Evolutionary conservation across 1,140 invertebrate genomes (phyloP), one percentile per base, ranked within the genome.

Genomic region (Eciton burchellii): DNA sequence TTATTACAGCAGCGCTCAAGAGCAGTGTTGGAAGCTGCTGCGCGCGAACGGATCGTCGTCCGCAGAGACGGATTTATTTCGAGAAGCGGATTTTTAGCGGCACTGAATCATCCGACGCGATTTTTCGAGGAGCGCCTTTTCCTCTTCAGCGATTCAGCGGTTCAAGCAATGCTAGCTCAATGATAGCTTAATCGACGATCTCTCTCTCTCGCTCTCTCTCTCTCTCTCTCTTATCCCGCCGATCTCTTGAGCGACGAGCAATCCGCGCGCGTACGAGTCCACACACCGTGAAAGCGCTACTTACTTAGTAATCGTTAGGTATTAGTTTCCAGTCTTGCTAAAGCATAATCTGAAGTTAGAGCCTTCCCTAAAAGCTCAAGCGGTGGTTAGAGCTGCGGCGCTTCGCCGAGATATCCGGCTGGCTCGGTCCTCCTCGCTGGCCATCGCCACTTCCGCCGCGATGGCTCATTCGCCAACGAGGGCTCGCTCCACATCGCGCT

Each of bases 241-340:
- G 29, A 56, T 24, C 14, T 83, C 41, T n/a, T n/a, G n/a, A n/a
- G 62, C 26, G 21, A 11, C 16, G n/a, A 65, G 41, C 29, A 21
- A 83, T 70, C 11, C 72, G 11, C 12, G 57, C 77, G 49, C 6
- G 35, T 35, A 12, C 8, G 21, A 12, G n/a, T 81, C 59, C n/a
- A n/a, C n/a, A 56, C n/a, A 21, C 43, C 14, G 5, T 26, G 35
- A 88, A 56, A 56, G 72, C 47, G 14, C 49, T 88, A 88, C 86
- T 88, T 88, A 85, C 83, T n/a, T n/a, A 45, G 81, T 14, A 60
- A 62, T 52, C 14, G 66, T 5, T n/a, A 72, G 68, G 62, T 54
- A 65, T n/a, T 54, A n/a, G 21, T n/a, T n/a, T n/a, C 16, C 24
- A 24, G 14, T 35, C n/a, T n/a, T 14, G 72, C 45, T 35, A 65